phyloP scores from a whole-genome alignment of 1,140 invertebrate genomes.

The Magallana gigas region DNA sequence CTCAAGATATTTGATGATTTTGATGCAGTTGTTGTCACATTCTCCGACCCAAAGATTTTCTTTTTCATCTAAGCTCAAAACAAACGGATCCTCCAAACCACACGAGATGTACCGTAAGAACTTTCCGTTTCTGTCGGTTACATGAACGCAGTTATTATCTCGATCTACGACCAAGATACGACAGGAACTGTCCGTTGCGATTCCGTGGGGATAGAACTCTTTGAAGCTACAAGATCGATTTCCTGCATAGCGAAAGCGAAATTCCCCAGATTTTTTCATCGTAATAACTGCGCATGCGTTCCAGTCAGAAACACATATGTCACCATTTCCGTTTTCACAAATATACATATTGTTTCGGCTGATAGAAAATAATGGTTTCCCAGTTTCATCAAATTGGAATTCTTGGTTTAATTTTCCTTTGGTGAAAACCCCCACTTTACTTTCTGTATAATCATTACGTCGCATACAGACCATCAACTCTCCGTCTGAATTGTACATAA shows the following conservation, averaged over 20 bases:
- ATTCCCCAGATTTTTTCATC: slow-evolving; percentile 1
- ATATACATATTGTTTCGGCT: slow-evolving; percentile 21
- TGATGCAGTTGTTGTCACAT: not conserved
- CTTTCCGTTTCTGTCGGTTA: slow-evolving; percentile 21
- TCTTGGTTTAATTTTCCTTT: not conserved
- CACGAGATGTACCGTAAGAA: slow-evolving; percentile 16
- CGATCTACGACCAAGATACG: not conserved
- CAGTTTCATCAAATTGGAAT: slow-evolving; percentile 19
- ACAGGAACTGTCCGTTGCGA: not conserved
- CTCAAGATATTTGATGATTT: slow-evolving; percentile 31
- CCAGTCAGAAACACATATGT: slow-evolving; percentile 33
- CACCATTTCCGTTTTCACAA: slow-evolving; percentile 14
- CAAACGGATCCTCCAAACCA: not conserved
- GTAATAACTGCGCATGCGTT: not conserved
- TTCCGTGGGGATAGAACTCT: slow-evolving; percentile 24
- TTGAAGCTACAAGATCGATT: not conserved
- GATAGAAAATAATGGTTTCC: not conserved
- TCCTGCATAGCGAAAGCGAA: slow-evolving; percentile 6
- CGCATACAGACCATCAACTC: slow-evolving; percentile 29
- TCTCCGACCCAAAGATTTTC: slow-evolving; percentile 39
- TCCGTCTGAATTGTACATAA: not conserved
- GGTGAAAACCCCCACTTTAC: not conserved
- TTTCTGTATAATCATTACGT: not conserved
- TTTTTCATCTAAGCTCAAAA: not conserved
- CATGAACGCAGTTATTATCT: not conserved